These are phyloP conservation scores for Ganaspis brasiliensis DNA, from an alignment of 2,888 invertebrate genomes.

Conservation along the genomic window DNA sequence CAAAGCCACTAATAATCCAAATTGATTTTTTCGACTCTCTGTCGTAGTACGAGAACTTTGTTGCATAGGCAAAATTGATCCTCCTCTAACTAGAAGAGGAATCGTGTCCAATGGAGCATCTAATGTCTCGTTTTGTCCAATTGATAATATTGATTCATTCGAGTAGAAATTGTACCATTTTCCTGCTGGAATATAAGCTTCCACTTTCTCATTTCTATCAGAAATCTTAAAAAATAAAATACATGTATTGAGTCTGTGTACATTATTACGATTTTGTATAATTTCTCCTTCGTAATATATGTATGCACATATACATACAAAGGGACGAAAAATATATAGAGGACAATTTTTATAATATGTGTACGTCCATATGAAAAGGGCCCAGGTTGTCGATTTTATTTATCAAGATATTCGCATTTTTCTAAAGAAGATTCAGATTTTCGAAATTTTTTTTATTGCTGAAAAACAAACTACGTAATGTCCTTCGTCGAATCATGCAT, in stretches of 20 bases:
- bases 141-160: conserved; percentile 79
- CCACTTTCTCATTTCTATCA: conserved; percentile 32
- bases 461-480: too few species aligned
- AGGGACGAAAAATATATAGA: too few species aligned
- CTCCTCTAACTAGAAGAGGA: conserved; percentile 86
- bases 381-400: too few species aligned
- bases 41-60: conserved; percentile 85
- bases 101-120: conserved; percentile 85
- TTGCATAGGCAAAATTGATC: conserved; percentile 87
- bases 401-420: too few species aligned
- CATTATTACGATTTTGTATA: too few species aligned
- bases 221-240: conserved; percentile 1
- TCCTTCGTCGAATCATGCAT: too few species aligned
- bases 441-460: too few species aligned
- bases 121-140: conserved; percentile 81
- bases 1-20: conserved; percentile 85
- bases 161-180: conserved; percentile 87
- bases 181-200: conserved; percentile 85
- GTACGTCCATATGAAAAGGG: too few species aligned
- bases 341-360: too few species aligned
- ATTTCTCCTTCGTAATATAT: too few species aligned
- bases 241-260: neutral
- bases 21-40: conserved; percentile 84
- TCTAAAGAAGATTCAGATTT: too few species aligned
- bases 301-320: too few species aligned